Conservation (phyloP, 2,888 invertebrate genomes). For the Brachypterus glaber region DNA sequence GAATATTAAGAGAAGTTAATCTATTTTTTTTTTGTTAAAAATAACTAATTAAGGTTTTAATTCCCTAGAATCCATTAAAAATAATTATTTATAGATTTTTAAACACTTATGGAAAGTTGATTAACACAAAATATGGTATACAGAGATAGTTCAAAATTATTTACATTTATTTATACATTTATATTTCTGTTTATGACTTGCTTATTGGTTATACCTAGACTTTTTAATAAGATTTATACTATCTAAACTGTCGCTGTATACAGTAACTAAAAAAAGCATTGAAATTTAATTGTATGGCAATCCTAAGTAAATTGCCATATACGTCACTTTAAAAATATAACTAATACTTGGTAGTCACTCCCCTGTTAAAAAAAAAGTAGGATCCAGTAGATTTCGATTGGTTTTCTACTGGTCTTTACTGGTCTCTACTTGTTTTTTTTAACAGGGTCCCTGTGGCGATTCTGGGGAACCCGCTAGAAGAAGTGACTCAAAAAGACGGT, state of each 20-base stretch:
- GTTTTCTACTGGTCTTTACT: too few relatives aligned
- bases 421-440: too few relatives aligned
- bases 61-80: conserved; percentile 10
- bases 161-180: conserved; percentile 12
- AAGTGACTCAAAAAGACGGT: too few relatives aligned
- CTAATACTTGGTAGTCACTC: too few relatives aligned
- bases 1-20: conserved; percentile 17
- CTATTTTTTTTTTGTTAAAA: conserved; percentile 17
- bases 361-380: too few relatives aligned
- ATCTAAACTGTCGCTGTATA: conserved; percentile 19
- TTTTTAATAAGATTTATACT: conserved; percentile 13
- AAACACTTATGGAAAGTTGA: conserved; percentile 18
- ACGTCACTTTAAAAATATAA: too few relatives aligned
- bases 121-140: conserved; percentile 17
- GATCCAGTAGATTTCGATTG: too few relatives aligned
- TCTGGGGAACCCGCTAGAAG: too few relatives aligned
- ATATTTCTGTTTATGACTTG: too few relatives aligned
- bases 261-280: conserved; percentile 17
- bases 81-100: too few relatives aligned
- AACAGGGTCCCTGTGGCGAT: too few relatives aligned
- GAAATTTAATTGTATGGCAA: conserved; percentile 16
- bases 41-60: neutral
- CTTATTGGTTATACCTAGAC: too few relatives aligned
- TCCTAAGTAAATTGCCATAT: conserved; percentile 19
- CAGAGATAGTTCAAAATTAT: conserved; percentile 19